Conservation (phyloP, 1,140 invertebrate genomes). For the Telenomus remus region DNA sequence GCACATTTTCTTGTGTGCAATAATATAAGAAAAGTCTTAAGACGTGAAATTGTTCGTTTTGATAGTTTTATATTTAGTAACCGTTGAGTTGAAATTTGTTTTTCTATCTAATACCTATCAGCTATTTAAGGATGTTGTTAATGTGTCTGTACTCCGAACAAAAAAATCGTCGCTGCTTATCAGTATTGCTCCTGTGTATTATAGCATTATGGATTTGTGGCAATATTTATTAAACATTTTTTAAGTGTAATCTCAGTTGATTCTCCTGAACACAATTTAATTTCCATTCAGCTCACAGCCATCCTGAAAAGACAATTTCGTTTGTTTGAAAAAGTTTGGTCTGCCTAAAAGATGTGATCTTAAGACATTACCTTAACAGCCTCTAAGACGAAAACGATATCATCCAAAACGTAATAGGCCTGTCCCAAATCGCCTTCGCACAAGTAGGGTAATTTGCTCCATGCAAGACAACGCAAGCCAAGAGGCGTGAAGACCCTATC, state of each 20-base stretch:
- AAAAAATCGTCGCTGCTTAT: conserved; percentile 70
- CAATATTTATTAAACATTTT: conserved; percentile 72
- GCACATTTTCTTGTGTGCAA: too few relatives aligned
- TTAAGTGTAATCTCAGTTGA: conserved; percentile 61
- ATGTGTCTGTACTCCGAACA: conserved; percentile 67
- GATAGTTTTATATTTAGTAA: not conserved
- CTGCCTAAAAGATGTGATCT: not conserved
- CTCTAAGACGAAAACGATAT: conserved; percentile 87
- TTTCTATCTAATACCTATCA: conserved; percentile 38
- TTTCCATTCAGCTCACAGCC: conserved; percentile 2
- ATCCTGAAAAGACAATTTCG: conserved; percentile 5
- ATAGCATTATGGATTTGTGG: conserved; percentile 69
- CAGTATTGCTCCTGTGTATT: conserved; percentile 71
- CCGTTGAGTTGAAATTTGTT: too few relatives aligned
- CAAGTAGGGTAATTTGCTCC: conserved; percentile 92
- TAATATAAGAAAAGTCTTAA: too few relatives aligned
- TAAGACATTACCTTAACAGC: conserved; percentile 35
- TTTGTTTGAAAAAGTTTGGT: not conserved
- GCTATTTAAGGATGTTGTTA: conserved; percentile 64
- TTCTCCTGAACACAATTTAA: conserved; percentile 26
- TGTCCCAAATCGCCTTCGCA: conserved; percentile 96
- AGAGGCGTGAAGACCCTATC: conserved; percentile 81
- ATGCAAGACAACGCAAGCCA: conserved; percentile 84
- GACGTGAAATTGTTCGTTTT: too few relatives aligned
- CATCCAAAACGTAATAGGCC: conserved; percentile 92